phyloP scores from a whole-genome alignment of 2,113 vertebrate species.

The Microtus oregoni region DNA sequence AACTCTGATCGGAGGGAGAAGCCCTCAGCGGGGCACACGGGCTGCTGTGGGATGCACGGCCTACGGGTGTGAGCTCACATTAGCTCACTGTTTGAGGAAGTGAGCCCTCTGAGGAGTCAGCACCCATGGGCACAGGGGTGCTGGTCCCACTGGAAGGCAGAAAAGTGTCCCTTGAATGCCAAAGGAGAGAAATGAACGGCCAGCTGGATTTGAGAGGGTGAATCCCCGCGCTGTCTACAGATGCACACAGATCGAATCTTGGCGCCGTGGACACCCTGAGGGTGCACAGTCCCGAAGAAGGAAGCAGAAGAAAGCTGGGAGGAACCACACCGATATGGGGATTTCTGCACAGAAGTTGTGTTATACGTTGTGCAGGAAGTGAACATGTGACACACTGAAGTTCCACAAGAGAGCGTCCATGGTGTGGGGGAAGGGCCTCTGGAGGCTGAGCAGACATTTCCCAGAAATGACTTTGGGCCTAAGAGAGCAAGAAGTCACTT shows the following conservation, averaged over 20 bases:
- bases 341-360: not conserved
- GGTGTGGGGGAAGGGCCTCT: not conserved
- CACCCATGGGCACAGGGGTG: no score
- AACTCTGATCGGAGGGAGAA: not conserved
- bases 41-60: not conserved
- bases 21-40: not conserved
- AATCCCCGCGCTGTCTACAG: not conserved
- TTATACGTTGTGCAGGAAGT: not conserved
- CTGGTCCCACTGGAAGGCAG: not conserved
- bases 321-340: not conserved
- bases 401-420: not conserved
- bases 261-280: fast-evolving
- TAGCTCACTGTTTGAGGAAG: not conserved
- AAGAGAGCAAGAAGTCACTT: not conserved
- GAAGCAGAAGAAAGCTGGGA: not conserved
- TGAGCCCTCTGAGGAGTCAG: not conserved
- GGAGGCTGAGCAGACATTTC: not conserved
- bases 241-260: not conserved
- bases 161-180: not conserved
- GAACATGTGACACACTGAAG: no score
- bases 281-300: not conserved
- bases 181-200: not conserved
- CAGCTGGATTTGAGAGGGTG: not conserved
- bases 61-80: not conserved
- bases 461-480: not conserved